A percentile compares a stretch with the other conserved stretches of the same genome.
Evolutionary conservation across 2,113 vertebrate genomes (phyloP).

Genomic region (Saguinus midas): DNA sequence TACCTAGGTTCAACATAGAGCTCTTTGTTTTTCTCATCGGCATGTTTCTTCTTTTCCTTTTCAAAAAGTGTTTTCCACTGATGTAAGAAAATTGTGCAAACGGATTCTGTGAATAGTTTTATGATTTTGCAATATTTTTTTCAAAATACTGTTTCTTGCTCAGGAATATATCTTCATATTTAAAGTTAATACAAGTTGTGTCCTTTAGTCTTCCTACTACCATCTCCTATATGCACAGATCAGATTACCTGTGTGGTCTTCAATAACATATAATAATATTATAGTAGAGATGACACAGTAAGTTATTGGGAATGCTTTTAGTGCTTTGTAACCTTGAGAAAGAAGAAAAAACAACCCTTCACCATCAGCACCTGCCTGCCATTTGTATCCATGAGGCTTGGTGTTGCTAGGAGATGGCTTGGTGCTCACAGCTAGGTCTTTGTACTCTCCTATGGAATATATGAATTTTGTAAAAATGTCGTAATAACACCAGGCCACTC

Average conservation of each 20-base stretch:
- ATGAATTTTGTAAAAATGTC: neutral
- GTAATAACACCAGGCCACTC: neutral
- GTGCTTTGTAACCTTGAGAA: neutral
- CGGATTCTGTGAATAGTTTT: slow-evolving; percentile 49
- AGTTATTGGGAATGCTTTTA: neutral
- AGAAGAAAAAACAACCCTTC: neutral
- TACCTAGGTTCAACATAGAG: slow-evolving; percentile 56
- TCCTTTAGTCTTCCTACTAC: slow-evolving; percentile 67
- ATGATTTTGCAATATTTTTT: slow-evolving; percentile 58
- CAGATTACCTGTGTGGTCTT: neutral
- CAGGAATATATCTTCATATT: slow-evolving; percentile 46
- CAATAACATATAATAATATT: neutral
- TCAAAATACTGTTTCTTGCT: slow-evolving; percentile 57
- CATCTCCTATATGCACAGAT: rapidly evolving
- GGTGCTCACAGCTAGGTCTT: neutral
- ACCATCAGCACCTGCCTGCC: neutral
- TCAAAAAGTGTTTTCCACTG: slow-evolving; percentile 33
- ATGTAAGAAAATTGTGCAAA: neutral
- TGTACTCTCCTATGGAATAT: neutral
- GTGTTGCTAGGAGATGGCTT: neutral
- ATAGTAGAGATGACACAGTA: neutral
- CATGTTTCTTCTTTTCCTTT: slow-evolving; percentile 36
- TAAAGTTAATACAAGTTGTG: slow-evolving; percentile 35
- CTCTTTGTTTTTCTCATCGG: slow-evolving; percentile 5
- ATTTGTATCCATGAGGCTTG: neutral